phyloP scores from a whole-genome alignment of 2,888 invertebrate species.

The Scrobipalpa costella region DNA sequence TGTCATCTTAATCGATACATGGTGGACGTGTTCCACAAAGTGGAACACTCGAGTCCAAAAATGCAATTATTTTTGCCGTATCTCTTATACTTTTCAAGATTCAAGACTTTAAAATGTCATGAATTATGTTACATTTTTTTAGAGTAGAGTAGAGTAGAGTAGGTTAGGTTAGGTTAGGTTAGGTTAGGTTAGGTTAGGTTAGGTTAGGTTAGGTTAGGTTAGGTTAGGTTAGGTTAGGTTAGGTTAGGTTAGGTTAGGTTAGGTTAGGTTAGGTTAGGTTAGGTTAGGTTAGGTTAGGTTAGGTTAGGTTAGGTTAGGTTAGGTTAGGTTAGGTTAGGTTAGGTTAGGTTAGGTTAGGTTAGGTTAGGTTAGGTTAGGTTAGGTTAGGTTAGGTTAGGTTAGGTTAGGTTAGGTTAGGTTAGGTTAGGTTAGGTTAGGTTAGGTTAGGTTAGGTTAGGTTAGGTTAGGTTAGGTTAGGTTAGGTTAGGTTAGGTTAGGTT shows the following conservation, averaged over 20 bases:
- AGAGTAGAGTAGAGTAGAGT: constrained; percentile 36
- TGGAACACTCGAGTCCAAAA: too few relatives aligned
- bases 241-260: too few relatives aligned
- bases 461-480: constrained; percentile 36
- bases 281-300: constrained; percentile 39
- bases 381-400: constrained; percentile 35
- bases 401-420: constrained; percentile 39
- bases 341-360: constrained; percentile 34
- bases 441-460: constrained; percentile 37
- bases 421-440: constrained; percentile 38
- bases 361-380: constrained; percentile 37
- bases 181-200: constrained; percentile 39
- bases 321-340: constrained; percentile 35
- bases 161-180: constrained; percentile 39
- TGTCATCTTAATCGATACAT: too few relatives aligned
- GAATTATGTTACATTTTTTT: too few relatives aligned
- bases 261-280: too few relatives aligned
- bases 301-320: constrained; percentile 38
- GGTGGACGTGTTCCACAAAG: too few relatives aligned
- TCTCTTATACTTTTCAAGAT: too few relatives aligned
- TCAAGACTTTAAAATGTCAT: too few relatives aligned
- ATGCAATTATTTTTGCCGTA: too few relatives aligned
- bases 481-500: constrained; percentile 35
- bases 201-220: too few relatives aligned
- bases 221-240: too few relatives aligned